phyloP scores from a whole-genome alignment of 1,140 invertebrate genomes.

The Lerema accius region DNA sequence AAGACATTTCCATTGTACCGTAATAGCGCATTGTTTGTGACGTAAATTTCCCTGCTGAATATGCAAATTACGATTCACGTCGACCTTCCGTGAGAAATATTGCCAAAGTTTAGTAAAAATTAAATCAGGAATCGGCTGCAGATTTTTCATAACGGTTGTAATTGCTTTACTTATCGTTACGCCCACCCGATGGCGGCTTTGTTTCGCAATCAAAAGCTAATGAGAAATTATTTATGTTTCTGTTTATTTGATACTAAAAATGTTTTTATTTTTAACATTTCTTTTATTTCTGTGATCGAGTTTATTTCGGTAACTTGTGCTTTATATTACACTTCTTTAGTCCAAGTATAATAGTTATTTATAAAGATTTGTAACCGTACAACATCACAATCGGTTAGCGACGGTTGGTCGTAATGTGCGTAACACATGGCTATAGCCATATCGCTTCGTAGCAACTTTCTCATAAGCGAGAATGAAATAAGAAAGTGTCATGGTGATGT shows the following conservation, averaged over 20 bases:
- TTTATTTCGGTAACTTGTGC: neutral
- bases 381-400: neutral
- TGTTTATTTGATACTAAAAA: neutral
- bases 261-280: neutral
- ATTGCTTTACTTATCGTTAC: neutral
- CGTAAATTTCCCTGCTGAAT: constrained; percentile 72
- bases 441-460: constrained; percentile 1
- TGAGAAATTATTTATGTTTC: neutral
- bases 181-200: neutral
- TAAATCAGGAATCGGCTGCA: constrained; percentile 3
- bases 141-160: constrained; percentile 2
- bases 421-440: constrained; percentile 2
- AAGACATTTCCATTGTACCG: constrained; percentile 71
- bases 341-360: no score
- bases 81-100: constrained; percentile 66
- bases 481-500: constrained; percentile 8
- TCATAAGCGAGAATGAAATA: constrained; percentile 11
- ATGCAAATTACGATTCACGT: constrained; percentile 64
- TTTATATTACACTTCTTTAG: no score
- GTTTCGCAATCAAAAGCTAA: neutral
- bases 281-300: neutral
- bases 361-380: no score
- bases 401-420: neutral
- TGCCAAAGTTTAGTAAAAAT: constrained; percentile 34
- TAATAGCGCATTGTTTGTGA: constrained; percentile 76